These are phyloP conservation scores for Carposina sasakii DNA, from an alignment of 1,140 invertebrate species.

Conservation along the genomic window DNA sequence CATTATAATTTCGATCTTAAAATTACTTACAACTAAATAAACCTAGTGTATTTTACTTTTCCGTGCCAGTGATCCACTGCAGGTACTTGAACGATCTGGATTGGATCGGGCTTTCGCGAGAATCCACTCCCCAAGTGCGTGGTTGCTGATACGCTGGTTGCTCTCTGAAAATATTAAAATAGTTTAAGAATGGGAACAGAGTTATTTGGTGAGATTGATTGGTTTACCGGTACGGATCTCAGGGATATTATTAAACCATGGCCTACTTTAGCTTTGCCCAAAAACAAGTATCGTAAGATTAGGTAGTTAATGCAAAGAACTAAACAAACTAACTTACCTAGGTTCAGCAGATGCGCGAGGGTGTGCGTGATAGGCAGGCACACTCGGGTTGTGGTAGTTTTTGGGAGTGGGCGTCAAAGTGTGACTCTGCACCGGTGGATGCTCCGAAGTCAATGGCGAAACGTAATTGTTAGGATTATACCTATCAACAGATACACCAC, in stretches of 20 bases:
- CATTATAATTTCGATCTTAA: too few relatives aligned
- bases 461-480: constrained; percentile 60
- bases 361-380: constrained; percentile 52
- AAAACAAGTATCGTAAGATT: too few relatives aligned
- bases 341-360: constrained; percentile 59
- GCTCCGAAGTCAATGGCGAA: constrained; percentile 48
- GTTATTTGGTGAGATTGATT: too few relatives aligned
- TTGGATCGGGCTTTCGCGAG: constrained; percentile 58
- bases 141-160: constrained; percentile 49
- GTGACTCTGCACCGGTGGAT: constrained; percentile 54
- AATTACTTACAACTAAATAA: constrained; percentile 12
- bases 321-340: too few relatives aligned
- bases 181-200: too few relatives aligned
- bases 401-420: constrained; percentile 43
- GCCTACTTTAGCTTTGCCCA: too few relatives aligned
- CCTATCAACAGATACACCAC: constrained; percentile 63
- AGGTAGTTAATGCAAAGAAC: too few relatives aligned
- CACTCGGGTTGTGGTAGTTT: constrained; percentile 57
- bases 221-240: too few relatives aligned
- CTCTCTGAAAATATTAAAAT: constrained; percentile 59
- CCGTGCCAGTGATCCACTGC: constrained; percentile 69
- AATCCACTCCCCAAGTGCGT: constrained; percentile 38
- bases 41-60: too few relatives aligned
- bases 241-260: too few relatives aligned
- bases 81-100: constrained; percentile 71